phyloP scores from a whole-genome alignment of 2,113 vertebrate genomes.

The Ptilonorhynchus violaceus region DNA sequence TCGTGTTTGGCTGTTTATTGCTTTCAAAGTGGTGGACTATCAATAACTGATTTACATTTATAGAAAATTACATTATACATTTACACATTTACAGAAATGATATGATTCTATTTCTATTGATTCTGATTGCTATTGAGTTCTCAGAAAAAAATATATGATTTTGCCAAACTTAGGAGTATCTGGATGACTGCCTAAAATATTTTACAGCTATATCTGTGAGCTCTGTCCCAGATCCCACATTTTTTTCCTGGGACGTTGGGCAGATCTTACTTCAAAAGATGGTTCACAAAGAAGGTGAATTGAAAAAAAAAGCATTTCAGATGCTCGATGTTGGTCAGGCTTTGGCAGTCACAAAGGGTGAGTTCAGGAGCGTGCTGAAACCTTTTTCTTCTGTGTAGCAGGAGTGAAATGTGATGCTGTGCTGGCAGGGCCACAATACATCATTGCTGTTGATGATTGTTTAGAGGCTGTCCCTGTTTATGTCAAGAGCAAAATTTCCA shows the following conservation, averaged over 20 bases:
- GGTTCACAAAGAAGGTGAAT: constrained; percentile 34
- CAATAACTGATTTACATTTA: background rate
- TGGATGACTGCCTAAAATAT: background rate
- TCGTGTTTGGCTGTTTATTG: background rate
- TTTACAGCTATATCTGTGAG: constrained; percentile 21
- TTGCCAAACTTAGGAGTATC: background rate
- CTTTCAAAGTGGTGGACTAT: background rate
- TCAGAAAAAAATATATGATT: background rate
- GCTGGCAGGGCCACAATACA: constrained; percentile 44
- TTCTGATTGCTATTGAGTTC: background rate
- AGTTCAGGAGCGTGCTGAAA: constrained; percentile 37
- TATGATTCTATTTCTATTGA: too few relatives aligned
- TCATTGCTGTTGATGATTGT: background rate
- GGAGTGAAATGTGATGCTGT: constrained; percentile 50
- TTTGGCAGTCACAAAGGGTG: constrained; percentile 44
- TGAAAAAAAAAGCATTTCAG: constrained; percentile 59
- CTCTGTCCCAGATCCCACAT: constrained; percentile 24
- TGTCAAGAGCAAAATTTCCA: background rate
- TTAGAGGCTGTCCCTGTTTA: background rate
- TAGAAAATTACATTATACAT: background rate
- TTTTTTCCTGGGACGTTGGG: constrained; percentile 30
- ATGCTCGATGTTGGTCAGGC: constrained; percentile 24
- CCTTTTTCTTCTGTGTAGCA: constrained; percentile 55
- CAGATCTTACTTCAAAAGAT: constrained; percentile 58
- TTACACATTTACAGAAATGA: background rate